These are phyloP conservation scores for Rugalucina vietnamica DNA, from an alignment of 2,888 invertebrate species.

Conservation along the genomic window DNA sequence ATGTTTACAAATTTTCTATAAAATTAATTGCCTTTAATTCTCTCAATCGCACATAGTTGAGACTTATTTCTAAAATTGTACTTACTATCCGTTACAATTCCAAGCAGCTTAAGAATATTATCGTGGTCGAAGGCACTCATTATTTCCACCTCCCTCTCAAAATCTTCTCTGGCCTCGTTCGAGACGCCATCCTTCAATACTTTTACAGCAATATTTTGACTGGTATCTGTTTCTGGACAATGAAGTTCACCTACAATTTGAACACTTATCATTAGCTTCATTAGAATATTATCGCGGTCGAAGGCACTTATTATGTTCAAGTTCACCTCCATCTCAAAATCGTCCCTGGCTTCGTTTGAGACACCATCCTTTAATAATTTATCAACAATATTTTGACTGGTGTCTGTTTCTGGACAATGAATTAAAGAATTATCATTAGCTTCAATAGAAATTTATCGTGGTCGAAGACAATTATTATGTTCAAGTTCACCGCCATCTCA, in stretches of 20 bases:
- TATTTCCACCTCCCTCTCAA: conserved; percentile 84
- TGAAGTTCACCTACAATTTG: conserved; percentile 67
- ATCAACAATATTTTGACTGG: conserved; percentile 70
- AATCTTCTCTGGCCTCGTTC: conserved; percentile 82
- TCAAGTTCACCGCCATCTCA: conserved; percentile 84
- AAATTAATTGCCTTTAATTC: too few species aligned
- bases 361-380: conserved; percentile 82
- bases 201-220: conserved; percentile 76
- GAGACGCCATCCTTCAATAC: conserved; percentile 84
- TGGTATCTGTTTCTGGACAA: conserved; percentile 33
- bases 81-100: conserved; percentile 88
- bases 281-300: conserved; percentile 83
- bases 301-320: conserved; percentile 83
- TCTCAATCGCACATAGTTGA: too few species aligned
- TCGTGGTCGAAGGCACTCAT: conserved; percentile 83
- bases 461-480: conserved; percentile 83
- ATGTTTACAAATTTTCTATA: too few species aligned
- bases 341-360: conserved; percentile 84
- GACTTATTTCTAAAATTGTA: too few species aligned
- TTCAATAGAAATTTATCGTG: too few species aligned
- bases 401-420: conserved; percentile 34
- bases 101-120: conserved; percentile 82
- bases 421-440: too few species aligned
- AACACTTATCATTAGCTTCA: too few species aligned
- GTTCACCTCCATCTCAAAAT: conserved; percentile 84